These are phyloP conservation scores for Ernsta delagoae DNA, from an alignment of 2,888 invertebrate genomes.

Conservation along the genomic window DNA sequence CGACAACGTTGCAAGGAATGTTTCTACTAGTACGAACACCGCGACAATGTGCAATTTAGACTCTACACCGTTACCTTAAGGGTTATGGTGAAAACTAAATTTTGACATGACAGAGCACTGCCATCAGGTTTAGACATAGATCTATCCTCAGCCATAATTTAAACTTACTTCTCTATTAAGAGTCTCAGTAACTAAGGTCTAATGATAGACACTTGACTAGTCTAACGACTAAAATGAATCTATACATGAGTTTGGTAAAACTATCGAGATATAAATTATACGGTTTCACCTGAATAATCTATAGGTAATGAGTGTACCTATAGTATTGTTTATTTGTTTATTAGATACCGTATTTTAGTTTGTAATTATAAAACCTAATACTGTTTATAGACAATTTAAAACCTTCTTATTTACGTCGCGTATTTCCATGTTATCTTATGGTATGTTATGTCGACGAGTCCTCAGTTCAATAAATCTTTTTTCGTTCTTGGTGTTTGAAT, in stretches of 20 bases:
- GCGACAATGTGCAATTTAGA: conserved; percentile 10
- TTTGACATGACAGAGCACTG: conserved; percentile 21
- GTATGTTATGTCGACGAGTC: too few species aligned
- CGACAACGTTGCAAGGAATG: conserved; percentile 41
- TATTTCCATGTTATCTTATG: too few species aligned
- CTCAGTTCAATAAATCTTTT: too few species aligned
- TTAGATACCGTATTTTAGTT: too few species aligned
- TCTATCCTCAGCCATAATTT: conserved; percentile 33
- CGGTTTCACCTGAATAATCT: too few species aligned
- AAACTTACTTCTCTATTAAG: conserved; percentile 37
- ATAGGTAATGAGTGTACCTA: too few species aligned
- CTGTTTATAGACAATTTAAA: too few species aligned
- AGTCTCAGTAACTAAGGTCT: conserved; percentile 24
- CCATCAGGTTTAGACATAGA: conserved; percentile 26
- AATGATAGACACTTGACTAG: conserved; percentile 36
- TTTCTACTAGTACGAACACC: conserved; percentile 10
- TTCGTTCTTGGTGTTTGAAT: too few species aligned
- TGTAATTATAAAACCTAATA: too few species aligned
- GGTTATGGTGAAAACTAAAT: conserved; percentile 2
- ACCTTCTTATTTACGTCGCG: too few species aligned
- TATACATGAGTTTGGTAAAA: conserved; percentile 13
- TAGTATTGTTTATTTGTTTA: too few species aligned
- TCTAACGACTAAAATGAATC: conserved; percentile 28
- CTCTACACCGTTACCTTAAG: conserved; percentile 8
- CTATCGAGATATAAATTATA: too few species aligned